These are phyloP conservation scores for Pseudeuparius sepicola DNA, from an alignment of 2,888 invertebrate species.

Conservation along the genomic window DNA sequence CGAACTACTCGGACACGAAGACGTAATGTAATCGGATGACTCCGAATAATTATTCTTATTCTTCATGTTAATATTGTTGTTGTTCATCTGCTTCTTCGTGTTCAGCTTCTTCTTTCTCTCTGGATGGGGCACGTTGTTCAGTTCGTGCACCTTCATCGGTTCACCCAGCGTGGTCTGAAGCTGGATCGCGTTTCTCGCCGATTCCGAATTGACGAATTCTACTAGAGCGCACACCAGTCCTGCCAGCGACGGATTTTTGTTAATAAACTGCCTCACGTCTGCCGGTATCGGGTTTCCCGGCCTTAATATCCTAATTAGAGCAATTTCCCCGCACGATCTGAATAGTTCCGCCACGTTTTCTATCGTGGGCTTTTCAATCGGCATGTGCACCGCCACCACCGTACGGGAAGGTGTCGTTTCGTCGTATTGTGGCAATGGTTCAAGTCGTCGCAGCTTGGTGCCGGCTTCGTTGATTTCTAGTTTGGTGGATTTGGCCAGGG, in stretches of 20 bases:
- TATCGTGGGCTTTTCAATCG: conserved; percentile 74
- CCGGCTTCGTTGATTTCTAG: conserved; percentile 85
- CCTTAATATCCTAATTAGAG: conserved; percentile 73
- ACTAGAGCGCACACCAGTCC: conserved; percentile 81
- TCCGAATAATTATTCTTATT: conserved; percentile 23
- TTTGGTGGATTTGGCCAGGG: conserved; percentile 65
- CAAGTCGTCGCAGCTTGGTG: conserved; percentile 77
- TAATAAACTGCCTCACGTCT: conserved; percentile 82
- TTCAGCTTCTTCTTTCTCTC: conserved; percentile 65
- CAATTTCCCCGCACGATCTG: conserved; percentile 80
- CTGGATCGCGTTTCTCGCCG: conserved; percentile 71
- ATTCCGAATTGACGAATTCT: conserved; percentile 81
- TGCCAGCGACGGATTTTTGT: conserved; percentile 81
- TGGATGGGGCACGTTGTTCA: conserved; percentile 58
- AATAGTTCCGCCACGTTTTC: conserved; percentile 89
- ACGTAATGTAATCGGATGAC: conserved; percentile 37
- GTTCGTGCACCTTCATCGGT: conserved; percentile 62
- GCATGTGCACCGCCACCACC: conserved; percentile 78
- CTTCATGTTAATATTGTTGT: conserved; percentile 51
- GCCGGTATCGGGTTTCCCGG: conserved; percentile 87
- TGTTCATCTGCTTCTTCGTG: conserved; percentile 49
- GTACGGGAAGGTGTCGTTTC: conserved; percentile 89
- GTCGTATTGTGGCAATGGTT: conserved; percentile 79
- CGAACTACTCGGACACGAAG: conserved; percentile 45
- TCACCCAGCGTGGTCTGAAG: conserved; percentile 50